Evolutionary conservation across 2,888 invertebrate species (phyloP).

Genomic region (Nemurella pictetii): DNA sequence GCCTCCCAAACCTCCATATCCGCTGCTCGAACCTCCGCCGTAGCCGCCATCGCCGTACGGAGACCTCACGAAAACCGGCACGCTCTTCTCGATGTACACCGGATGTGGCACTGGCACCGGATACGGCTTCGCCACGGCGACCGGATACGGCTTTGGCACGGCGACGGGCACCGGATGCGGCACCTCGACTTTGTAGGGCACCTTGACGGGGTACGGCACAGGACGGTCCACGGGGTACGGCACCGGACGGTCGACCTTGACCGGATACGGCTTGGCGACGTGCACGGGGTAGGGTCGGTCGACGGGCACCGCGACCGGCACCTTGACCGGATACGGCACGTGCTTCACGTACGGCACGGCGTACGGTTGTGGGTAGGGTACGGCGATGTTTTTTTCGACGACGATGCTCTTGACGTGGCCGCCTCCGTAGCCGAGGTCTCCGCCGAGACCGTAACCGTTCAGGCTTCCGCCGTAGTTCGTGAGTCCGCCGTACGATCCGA

Average conservation of each 20-base stretch:
- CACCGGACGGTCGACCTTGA: conserved; percentile 45
- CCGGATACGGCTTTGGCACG: conserved; percentile 46
- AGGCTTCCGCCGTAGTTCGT: neutral
- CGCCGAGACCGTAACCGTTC: conserved; percentile 20
- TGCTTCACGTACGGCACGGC: conserved; percentile 46
- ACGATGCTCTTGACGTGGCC: conserved; percentile 42
- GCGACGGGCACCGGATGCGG: conserved; percentile 43
- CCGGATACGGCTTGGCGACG: conserved; percentile 47
- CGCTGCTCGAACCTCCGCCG: conserved; percentile 18
- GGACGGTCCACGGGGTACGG: conserved; percentile 43
- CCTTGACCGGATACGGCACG: conserved; percentile 46
- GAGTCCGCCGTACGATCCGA: neutral
- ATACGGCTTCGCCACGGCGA: conserved; percentile 47
- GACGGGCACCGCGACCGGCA: conserved; percentile 46
- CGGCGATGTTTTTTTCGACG: conserved; percentile 44
- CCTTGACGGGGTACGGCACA: conserved; percentile 40
- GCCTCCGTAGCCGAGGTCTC: neutral
- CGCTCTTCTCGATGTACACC: conserved; percentile 31
- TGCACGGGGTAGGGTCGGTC: conserved; percentile 46
- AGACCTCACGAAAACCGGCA: conserved; percentile 29
- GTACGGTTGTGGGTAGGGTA: conserved; percentile 46
- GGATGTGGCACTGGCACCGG: conserved; percentile 35
- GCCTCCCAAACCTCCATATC: conserved; percentile 7
- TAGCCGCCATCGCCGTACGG: conserved; percentile 14
- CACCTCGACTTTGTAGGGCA: conserved; percentile 43